phyloP scores from a whole-genome alignment of 2,797 vertebrate species.

The Buphagus erythrorhynchus region DNA sequence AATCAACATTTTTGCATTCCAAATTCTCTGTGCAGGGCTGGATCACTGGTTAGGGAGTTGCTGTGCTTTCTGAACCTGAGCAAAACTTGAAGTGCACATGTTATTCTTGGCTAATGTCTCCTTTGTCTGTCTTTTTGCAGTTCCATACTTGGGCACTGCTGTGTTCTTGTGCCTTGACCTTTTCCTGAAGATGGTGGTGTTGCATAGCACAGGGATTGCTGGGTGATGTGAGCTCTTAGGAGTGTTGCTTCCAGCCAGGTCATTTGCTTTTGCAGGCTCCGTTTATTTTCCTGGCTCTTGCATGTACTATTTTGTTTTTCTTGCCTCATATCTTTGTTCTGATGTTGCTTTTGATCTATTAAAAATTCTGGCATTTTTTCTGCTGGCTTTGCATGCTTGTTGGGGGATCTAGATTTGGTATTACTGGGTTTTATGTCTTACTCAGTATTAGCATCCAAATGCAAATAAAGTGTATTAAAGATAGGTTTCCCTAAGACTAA shows the following conservation, averaged over 20 bases:
- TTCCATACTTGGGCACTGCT: not conserved
- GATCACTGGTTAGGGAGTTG: not conserved
- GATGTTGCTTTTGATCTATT: constrained; percentile 13
- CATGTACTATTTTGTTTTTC: not conserved
- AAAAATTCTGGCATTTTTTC: not conserved
- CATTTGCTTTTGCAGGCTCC: constrained; percentile 12
- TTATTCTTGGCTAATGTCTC: not conserved
- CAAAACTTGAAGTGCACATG: not conserved
- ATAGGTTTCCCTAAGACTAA: not conserved
- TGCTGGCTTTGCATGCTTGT: not conserved
- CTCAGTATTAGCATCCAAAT: not conserved
- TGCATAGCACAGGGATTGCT: not conserved
- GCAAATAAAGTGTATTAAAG: not conserved
- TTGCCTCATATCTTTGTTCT: constrained; percentile 1
- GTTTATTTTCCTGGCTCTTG: constrained; percentile 23
- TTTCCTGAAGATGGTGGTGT: constrained; percentile 60
- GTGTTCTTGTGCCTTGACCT: not conserved
- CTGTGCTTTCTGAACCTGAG: not conserved
- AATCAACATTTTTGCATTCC: not conserved
- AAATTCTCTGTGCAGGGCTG: not conserved
- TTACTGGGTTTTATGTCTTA: not conserved
- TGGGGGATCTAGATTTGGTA: not conserved
- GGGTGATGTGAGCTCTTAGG: not conserved
- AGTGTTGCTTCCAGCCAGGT: not conserved
- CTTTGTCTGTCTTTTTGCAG: not conserved